Base-by-base conservation (phyloP, 2,797 vertebrate genomes). In the Cephalopachus bancanus region DNA sequence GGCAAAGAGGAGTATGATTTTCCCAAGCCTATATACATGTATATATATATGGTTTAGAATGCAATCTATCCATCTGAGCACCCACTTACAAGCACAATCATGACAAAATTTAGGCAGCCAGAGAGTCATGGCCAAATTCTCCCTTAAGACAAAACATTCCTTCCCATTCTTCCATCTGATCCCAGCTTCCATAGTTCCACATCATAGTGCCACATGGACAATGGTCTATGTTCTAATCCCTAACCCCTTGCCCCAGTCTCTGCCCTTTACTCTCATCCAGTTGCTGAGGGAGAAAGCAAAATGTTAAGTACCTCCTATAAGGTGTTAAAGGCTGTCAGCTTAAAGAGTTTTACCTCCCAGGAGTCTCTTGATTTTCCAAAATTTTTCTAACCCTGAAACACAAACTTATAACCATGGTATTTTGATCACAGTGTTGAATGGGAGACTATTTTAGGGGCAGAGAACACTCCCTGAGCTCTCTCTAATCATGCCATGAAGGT, bases 331-430 rank as follows among this genome's bases (percentile, higher is more conserved):
- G 59, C 2, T 26, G 3, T 72, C 28, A 72, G 8, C 26, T 60
- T 55, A n/a, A 62, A 59, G 26, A 30, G 22, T 49, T 93, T 12
- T 26, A 16, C 75, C 15, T 92, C 30, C 30, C 7, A n/a, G 12
- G 19, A 7, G 22, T 72, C 51, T 95, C 67, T 93, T 76, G n/a
- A 51, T 92, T 92, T 89, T 79, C 62, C 8, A 67, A 75, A 64
- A 37, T 37, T 37, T 69, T 69, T 51, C 15, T 37, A 57, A 67
- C 24, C 20, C 5, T 49, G n/a, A 64, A 89, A 9, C 30, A 26
- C 10, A 94, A 51, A 49, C 11, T n/a, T n/a, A 5, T 44, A 81
- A 74, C 57, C 0, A 2, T 33, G 28, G 12, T 37, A 7, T 59
- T 28, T 55, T 60, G 37, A 57, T 59, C 88, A 60, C 4, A 10